A percentile compares a stretch with the other conserved stretches of the same genome.
These are phyloP conservation scores for Parauchenoglanis punctatus DNA, from an alignment of 2,797 vertebrate species.

Conservation along the genomic window DNA sequence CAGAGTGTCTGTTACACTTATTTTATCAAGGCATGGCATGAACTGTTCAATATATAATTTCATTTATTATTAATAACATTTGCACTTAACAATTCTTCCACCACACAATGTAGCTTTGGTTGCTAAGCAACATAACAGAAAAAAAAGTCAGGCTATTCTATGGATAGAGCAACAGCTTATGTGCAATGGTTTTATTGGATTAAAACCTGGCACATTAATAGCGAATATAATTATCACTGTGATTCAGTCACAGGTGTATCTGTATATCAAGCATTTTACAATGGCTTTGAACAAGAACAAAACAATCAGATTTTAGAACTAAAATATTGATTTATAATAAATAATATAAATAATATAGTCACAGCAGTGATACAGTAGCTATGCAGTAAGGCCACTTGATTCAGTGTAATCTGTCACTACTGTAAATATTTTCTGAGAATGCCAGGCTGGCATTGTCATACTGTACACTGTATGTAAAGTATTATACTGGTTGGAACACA, in stretches of 20 bases:
- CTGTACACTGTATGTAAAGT: neutral
- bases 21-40: neutral
- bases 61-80: neutral
- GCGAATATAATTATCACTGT: neutral
- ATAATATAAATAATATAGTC: neutral
- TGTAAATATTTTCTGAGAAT: neutral
- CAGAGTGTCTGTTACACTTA: neutral
- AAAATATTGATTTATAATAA: neutral
- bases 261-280: neutral
- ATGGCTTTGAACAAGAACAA: neutral
- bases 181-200: neutral
- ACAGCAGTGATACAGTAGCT: neutral
- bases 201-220: neutral
- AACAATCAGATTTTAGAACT: neutral
- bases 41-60: neutral
- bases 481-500: neutral
- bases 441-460: neutral
- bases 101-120: neutral
- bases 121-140: neutral
- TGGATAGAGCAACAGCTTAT: neutral
- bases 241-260: neutral
- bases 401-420: neutral
- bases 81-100: neutral
- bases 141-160: neutral
- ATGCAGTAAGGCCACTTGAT: neutral